A percentile compares a stretch with the other conserved stretches of the same genome.
phyloP scores from a whole-genome alignment of 2,113 vertebrate genomes.

The Chaetorhynchus papuensis region DNA sequence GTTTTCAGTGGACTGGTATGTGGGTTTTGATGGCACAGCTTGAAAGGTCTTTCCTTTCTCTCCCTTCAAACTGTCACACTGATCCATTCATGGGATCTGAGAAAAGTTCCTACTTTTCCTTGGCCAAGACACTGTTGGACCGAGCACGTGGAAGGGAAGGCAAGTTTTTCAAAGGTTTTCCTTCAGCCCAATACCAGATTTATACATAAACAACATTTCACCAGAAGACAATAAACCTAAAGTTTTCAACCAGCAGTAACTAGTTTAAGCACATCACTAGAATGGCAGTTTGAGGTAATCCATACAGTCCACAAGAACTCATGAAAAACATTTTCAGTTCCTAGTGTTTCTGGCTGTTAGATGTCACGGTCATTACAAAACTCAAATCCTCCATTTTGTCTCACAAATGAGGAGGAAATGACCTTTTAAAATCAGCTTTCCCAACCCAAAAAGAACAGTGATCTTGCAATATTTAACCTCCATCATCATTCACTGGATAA shows the following conservation, averaged over 20 bases:
- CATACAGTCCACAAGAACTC: neutral
- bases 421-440: constrained; percentile 19
- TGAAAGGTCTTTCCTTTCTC: neutral
- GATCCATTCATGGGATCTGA: neutral
- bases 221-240: neutral
- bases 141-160: fast-evolving
- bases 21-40: neutral
- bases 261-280: neutral
- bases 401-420: neutral
- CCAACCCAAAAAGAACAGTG: neutral
- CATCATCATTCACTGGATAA: neutral
- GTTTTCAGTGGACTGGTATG: neutral
- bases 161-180: neutral
- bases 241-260: neutral
- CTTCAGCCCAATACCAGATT: neutral
- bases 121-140: neutral
- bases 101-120: neutral
- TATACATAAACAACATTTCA: neutral
- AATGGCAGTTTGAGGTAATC: neutral
- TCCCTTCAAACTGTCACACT: neutral
- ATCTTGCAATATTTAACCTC: neutral
- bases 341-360: neutral
- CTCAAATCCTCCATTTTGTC: neutral
- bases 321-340: neutral
- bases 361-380: neutral